A percentile compares a stretch with the other conserved stretches of the same genome.
phyloP scores from a whole-genome alignment of 2,797 vertebrate genomes.

The Phoebastria nigripes region DNA sequence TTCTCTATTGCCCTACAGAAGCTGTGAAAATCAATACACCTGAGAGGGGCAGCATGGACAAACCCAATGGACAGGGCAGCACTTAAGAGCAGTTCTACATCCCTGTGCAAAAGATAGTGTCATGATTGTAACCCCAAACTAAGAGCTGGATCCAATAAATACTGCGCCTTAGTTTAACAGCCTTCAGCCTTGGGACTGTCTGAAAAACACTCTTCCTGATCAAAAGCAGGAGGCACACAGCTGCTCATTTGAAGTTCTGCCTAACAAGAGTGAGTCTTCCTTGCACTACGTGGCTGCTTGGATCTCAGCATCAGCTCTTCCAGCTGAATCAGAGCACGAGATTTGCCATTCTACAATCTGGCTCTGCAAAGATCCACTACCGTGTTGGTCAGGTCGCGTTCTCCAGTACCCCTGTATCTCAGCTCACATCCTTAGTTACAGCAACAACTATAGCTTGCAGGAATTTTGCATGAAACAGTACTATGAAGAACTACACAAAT shows the following conservation, averaged over 20 bases:
- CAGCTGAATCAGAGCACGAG: not conserved
- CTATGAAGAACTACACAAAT: not conserved
- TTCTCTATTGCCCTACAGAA: not conserved
- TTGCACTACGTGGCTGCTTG: not conserved
- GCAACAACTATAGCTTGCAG: not conserved
- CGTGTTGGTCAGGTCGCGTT: rapidly evolving
- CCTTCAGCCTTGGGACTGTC: not conserved
- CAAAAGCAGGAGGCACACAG: not conserved
- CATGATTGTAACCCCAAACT: not conserved
- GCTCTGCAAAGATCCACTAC: not conserved
- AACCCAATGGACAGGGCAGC: not conserved
- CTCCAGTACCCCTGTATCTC: not conserved
- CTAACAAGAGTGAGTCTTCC: not conserved
- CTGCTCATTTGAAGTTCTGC: not conserved
- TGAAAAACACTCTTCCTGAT: not conserved
- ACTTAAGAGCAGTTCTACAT: not conserved
- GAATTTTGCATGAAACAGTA: not conserved
- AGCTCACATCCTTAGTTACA: not conserved
- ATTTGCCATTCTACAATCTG: not conserved
- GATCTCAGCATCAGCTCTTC: not conserved
- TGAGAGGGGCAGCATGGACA: not conserved
- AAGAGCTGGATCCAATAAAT: not conserved
- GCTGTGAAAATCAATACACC: not conserved
- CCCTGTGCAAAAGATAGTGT: not conserved
- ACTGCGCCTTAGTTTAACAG: not conserved